Conservation (phyloP, 1,140 invertebrate species). For the Zelostemma sp. region DNA sequence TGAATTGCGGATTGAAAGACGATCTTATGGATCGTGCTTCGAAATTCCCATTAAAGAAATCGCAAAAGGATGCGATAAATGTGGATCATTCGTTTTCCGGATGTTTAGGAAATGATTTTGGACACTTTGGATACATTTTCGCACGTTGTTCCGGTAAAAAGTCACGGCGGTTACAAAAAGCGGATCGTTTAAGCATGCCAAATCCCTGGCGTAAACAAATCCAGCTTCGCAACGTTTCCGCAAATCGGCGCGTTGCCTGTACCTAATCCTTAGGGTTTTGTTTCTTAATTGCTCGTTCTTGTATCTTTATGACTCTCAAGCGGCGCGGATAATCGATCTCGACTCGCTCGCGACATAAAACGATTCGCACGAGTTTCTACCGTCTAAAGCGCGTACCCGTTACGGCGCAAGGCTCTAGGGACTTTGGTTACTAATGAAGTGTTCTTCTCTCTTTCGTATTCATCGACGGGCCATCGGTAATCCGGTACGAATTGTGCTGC, state of each 20-base stretch:
- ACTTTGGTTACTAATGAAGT: slow-evolving; percentile 15
- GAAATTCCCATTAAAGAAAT: too few species aligned
- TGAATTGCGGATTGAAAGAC: too few species aligned
- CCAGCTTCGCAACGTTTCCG: background rate
- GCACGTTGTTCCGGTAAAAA: too few species aligned
- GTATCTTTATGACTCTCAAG: background rate
- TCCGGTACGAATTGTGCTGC: slow-evolving; percentile 30
- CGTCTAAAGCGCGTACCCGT: background rate
- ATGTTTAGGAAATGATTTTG: too few species aligned
- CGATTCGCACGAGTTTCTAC: background rate
- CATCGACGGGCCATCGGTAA: slow-evolving; percentile 13
- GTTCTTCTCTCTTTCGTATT: slow-evolving; percentile 16
- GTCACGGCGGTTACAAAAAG: background rate
- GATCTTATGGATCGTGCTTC: too few species aligned
- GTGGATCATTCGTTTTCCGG: too few species aligned
- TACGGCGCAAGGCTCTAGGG: background rate
- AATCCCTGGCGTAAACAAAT: background rate
- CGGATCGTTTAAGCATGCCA: background rate
- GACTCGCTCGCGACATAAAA: background rate
- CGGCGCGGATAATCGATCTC: background rate
- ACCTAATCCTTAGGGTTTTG: background rate
- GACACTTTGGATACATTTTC: too few species aligned
- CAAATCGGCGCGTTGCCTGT: background rate
- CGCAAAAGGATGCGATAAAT: too few species aligned
- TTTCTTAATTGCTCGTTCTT: slow-evolving; percentile 2